Percentiles rank a stretch among this genome's conserved stretches.
These are phyloP conservation scores for Willisornis vidua DNA, from an alignment of 2,113 vertebrate species.

Conservation along the genomic window DNA sequence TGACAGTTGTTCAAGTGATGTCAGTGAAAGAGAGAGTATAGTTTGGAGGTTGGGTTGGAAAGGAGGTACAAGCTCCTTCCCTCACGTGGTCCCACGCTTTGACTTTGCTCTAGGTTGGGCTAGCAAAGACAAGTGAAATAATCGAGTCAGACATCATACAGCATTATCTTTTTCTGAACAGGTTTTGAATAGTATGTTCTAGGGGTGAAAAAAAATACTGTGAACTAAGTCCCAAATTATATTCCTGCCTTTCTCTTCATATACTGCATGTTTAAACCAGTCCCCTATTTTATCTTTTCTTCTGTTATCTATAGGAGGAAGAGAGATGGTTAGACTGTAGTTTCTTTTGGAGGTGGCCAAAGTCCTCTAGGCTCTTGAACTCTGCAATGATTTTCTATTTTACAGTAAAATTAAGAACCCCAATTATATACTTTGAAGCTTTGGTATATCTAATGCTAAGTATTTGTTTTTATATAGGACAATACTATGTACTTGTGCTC, in stretches of 20 bases:
- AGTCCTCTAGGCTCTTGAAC: neutral
- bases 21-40: neutral
- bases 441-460: neutral
- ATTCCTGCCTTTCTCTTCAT: neutral
- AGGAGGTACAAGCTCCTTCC: neutral
- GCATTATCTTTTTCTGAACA: neutral
- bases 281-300: neutral
- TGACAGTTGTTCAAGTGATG: slow-evolving; percentile 32
- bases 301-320: neutral
- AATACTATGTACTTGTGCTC: neutral
- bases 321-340: neutral
- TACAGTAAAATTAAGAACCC: neutral
- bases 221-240: neutral
- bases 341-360: neutral
- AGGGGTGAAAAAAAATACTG: neutral
- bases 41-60: neutral
- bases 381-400: neutral
- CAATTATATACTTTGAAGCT: neutral
- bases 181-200: neutral
- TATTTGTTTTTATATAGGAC: neutral
- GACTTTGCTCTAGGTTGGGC: neutral
- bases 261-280: neutral
- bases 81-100: neutral
- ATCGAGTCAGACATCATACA: neutral
- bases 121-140: neutral